Base-by-base conservation (phyloP, 2,888 invertebrate species). In the Lithophane ornitopus region DNA sequence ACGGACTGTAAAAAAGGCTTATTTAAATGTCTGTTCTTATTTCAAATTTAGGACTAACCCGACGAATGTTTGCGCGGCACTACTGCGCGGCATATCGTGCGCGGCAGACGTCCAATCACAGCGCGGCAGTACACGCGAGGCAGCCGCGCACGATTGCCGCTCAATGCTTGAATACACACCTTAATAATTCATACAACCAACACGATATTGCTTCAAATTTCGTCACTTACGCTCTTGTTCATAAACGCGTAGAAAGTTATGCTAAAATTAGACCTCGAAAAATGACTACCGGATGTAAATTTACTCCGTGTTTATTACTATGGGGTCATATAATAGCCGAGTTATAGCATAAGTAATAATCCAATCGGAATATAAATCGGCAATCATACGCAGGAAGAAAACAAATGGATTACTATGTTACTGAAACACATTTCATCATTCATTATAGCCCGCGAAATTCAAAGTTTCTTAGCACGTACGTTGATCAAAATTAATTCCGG, bases 351-450 rank as follows among this genome's bases (percentile, higher is more conserved):
- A 14, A 16, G 8, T 26, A 52, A 67, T 6, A 61, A 54, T 70
- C 54, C 65, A 82, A 70, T 78, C 73, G 68, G 67, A 85, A 78
- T 78, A 85, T 59, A 78, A 61, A 59, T 52, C 28, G n/a, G 26
- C 19, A 49, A 26, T 78, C 68, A 54, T 39, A 49, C 58, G 26
- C 49, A 81, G 34, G 12, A 2, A 61, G 70, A 41, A 59, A 78
- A 84, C 80, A 83, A 81, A 84, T 74, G 75, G 80, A 84, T 44
- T 69, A 71, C 80, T 67, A 6, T 54, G 76, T 63, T 39, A n/a
- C 12, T 44, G 3, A 56, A 72, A 72, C 39, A 19, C 16, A 67
- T 56, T 19, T n/a, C 0, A n/a, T 67, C 16, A n/a, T 34, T 52
- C 46, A 19, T n/a, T 19, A 0, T n/a, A 54, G 0, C 11, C 0